Evolutionary conservation across 2,113 vertebrate species (phyloP).

Genomic region (Pterocles burchelli): DNA sequence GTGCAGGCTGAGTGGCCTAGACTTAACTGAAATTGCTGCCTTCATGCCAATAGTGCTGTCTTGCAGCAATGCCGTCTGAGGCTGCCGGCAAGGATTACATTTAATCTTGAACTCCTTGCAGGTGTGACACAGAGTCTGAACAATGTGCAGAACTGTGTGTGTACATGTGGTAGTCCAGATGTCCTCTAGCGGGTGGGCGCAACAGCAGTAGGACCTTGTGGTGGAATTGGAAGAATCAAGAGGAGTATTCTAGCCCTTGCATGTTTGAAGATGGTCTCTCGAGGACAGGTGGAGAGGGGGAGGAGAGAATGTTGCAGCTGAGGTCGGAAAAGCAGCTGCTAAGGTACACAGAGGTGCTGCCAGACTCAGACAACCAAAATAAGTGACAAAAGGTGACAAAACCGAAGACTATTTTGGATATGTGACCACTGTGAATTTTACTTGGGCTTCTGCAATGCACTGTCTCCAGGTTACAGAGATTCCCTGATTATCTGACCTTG

Average conservation of each 20-base stretch:
- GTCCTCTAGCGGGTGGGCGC: accelerated
- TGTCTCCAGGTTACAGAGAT: neutral
- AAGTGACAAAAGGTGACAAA: neutral
- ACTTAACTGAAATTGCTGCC: neutral
- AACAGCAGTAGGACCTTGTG: neutral
- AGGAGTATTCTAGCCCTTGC: accelerated
- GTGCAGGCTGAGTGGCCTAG: neutral
- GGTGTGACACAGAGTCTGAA: neutral
- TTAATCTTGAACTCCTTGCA: neutral
- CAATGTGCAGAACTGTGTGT: accelerated
- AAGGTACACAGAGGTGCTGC: neutral
- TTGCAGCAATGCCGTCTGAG: neutral
- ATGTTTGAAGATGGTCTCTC: neutral
- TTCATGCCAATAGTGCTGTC: accelerated
- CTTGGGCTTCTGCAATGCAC: neutral
- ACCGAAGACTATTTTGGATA: neutral
- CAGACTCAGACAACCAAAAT: neutral
- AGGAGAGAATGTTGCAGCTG: neutral
- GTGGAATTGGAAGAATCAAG: neutral
- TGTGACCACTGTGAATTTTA: neutral
- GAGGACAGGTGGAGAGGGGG: neutral
- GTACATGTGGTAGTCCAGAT: accelerated
- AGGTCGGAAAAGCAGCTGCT: neutral
- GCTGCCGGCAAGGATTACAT: neutral
- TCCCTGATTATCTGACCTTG: neutral